Base-by-base conservation (phyloP, 2,113 vertebrate species). In the Sylvia atricapilla region DNA sequence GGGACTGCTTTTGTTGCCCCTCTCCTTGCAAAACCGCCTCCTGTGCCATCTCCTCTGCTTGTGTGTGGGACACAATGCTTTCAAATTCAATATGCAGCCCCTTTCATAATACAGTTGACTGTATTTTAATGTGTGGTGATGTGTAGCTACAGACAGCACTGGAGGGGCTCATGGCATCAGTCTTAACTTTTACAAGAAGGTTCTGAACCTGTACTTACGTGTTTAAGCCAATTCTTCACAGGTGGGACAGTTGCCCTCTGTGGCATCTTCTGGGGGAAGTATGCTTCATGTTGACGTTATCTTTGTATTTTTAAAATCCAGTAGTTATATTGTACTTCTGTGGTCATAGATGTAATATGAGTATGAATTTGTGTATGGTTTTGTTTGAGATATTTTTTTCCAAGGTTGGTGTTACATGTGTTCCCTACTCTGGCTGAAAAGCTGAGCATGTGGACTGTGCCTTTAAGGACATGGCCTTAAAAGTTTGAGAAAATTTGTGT, bases 371-470 rank as follows among this genome's bases (percentile, higher is more conserved):
- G 3, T 12, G 16, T 5, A 9, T 11, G 5, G 9, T 41, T 22
- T 50, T 76, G 11, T 49, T 76, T n/a, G 13, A 13, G 25, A 10
- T 68, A 5, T 58, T 53, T 87, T 85, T 73, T 69, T 24, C n/a
- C 7, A 9, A 35, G 43, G 11, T 39, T 47, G 31, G 2, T 30
- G 7, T 77, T 84, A 25, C 1, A 4, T 1, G 16, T 10, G 18
- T 81, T 77, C 13, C 14, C 14, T 43, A 14, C 37, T 52, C 19
- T 58, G 18, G 5, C 39, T 63, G 39, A 44, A 78, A 68, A 82
- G 8, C 15, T 37, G 28, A 30, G 21, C 1, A 4, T 0, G 0
- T 59, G 37, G 31, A 19, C 10, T 78, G 10, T 73, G 8, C 23
- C 30, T 88, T 82, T 66, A 41, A 81, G 41, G 70, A 43, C 14